Base-by-base conservation (phyloP, 1,140 invertebrate genomes). In the Pachyrhynchus sulphureomaculatus region DNA sequence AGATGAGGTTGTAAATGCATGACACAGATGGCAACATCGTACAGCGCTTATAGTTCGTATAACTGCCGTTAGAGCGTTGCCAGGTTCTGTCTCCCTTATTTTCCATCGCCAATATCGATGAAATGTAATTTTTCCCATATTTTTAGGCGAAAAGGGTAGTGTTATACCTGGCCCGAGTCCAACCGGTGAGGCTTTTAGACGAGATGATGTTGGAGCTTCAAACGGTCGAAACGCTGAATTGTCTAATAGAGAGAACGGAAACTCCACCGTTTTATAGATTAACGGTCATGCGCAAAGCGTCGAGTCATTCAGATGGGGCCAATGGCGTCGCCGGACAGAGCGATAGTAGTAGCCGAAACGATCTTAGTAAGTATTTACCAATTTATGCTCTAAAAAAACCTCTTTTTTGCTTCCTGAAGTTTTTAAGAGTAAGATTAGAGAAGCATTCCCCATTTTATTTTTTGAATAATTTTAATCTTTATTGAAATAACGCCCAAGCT, bases 161-260 rank as follows among this genome's bases (percentile, higher is more conserved):
- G 3, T 78, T 96, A 0, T 98, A 96, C 78, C 77, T 99, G 65
- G 94, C 93, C 0, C 80, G 94, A 58, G 90, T 94, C 0, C 85
- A 91, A 49, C 91, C 95, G 0, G 93, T 96, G 74, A 83, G 93
- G 42, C 83, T 99, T 1, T 83, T 99, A 2, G 95, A 99, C 70
- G 95, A 99, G 77, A 88, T 99, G 79, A 96, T 99, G 91, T 88
- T 88, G 10, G 96, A 99, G 78, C 80, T 99, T 36, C 92, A 96
- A 79, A 96, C 95, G 0, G 93, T 98, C 1, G 96, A 98, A 77
- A 96, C 93, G 0, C 79, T 98, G 2, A 96, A 95, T 77, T 95
- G 93, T 74, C 81, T 95, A 52, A 96, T 98, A 66, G 96, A 98
- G 75, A 80, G 95, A 42, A 98, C 94, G 0, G 95, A 99, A 82